These are phyloP conservation scores for Microplitis demolitor DNA, from an alignment of 1,140 invertebrate genomes.

Conservation along the genomic window DNA sequence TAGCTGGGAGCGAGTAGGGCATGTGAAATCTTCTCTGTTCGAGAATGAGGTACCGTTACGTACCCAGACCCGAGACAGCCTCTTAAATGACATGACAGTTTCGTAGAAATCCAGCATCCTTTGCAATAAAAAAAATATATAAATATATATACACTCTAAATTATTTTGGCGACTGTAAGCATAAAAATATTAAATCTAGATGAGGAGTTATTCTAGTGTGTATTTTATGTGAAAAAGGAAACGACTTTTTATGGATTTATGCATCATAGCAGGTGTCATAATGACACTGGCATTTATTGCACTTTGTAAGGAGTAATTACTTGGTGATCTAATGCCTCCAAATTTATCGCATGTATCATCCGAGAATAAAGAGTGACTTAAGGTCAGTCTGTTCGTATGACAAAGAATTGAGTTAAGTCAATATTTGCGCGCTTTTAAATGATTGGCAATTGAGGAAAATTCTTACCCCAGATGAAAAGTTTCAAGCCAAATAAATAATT, in stretches of 20 bases:
- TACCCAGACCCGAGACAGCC: neutral
- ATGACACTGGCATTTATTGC: slow-evolving; percentile 19
- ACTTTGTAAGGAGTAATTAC: slow-evolving; percentile 30
- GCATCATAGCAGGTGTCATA: slow-evolving; percentile 53
- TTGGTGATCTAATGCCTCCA: slow-evolving; percentile 36
- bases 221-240: slow-evolving; percentile 43
- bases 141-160: neutral
- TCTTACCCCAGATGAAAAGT: no score
- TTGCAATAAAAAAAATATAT: neutral
- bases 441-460: no score
- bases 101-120: neutral
- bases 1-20: neutral
- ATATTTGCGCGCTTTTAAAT: no score
- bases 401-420: no score
- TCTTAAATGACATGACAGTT: slow-evolving; percentile 1
- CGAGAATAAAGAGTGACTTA: neutral
- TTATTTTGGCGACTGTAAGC: neutral
- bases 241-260: slow-evolving; percentile 40
- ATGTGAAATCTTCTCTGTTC: slow-evolving; percentile 8
- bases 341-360: slow-evolving; percentile 27
- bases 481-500: no score
- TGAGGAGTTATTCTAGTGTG: no score
- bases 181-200: neutral
- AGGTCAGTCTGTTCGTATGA: no score
- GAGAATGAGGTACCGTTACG: slow-evolving; percentile 2